Evolutionary conservation across 2,888 invertebrate genomes (phyloP), one percentile per base, ranked within the genome.

Genomic region (Pocota personata): DNA sequence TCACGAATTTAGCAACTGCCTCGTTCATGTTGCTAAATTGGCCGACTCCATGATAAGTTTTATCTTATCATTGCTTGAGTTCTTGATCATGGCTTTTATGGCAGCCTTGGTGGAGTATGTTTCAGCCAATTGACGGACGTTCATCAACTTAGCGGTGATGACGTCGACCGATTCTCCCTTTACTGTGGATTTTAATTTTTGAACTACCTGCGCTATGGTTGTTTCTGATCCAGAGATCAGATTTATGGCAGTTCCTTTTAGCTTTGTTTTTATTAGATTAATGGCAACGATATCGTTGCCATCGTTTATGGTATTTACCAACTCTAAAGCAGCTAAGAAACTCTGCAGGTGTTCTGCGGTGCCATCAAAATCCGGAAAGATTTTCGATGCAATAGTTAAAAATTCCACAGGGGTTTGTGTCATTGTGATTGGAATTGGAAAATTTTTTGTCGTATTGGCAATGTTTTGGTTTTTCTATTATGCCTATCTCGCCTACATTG

Each of bases 251-350:
- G 2, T 43, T 24, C 2, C 24, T 24, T 24, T 24, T 24, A 24
- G 24, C 24, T 24, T 24, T 24, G 24, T 24, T 24, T 66, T 66
- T 35, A 66, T 50, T 21, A 50, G 21, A 50, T 37, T 66, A 35
- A 66, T 50, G 10, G 64, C 35, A 48, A 66, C 48, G n/a, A 48
- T 48, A 21, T 66, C 16, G 21, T 50, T 48, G 64, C 60, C 48
- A 50, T 48, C 62, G 24, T 62, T 40, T 60, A 60, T 37, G 37
- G 35, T 58, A 40, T 58, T 58, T 19, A 35, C 14, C 8, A 57
- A 35, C 30, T 57, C 32, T 35, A 32, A 57, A 14, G 35, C 57
- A 16, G 57, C 37, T 40, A n/a, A n/a, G 21, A 58, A 37, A 37
- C 58, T 37, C 37, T 58, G 37, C 21, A 58, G 58, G 0, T 58